Evolutionary conservation across 1,140 invertebrate species (phyloP), one percentile per base, ranked within the genome.

Genomic region (Palaemon carinicauda): DNA sequence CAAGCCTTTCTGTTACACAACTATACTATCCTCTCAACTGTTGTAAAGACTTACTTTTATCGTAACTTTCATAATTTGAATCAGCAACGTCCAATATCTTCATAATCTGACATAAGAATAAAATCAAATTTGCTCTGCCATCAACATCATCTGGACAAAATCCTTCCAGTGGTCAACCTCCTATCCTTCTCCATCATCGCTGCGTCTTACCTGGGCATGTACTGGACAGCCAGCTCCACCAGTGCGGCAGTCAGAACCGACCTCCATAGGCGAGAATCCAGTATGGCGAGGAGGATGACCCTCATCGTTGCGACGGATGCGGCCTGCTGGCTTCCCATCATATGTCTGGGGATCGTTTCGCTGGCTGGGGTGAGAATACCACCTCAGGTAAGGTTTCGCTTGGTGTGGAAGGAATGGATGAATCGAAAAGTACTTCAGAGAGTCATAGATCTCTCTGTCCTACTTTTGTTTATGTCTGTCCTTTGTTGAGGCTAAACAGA

Each of bases 191-290:
- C 92, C 19, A 91, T 93, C 51, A 94, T 94, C 54, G 92, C 92
- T 19, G 90, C 92, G 52, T 92, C 93, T 1, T 94, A 94, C 89
- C 83, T 92, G n/a, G 92, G 92, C 91, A 94, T 94, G 93, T 94
- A 93, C 88, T 87, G 92, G 21, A 92, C 92, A 5, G 93, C 93
- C 19, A 91, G 92, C 60, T 91, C 91, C 19, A 77, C 93, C 93
- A 1, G 91, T 91, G 80, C 91, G 90, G 80, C 93, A 92, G 50
- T 92, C 92, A 0, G 82, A 29, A 75, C 69, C 60, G 71, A 79
- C 33, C 54, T 33, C 3, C 82, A 85, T 41, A 52, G 14, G 54
- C 17, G 82, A 74, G 93, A 93, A 77, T 90, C 91, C n/a, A 92
- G 92, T 1, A 93, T 94, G 93, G 93, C 93, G 0, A 91, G 91